Evolutionary conservation across 1,140 invertebrate genomes (phyloP).

Genomic region (Eueides isabella): DNA sequence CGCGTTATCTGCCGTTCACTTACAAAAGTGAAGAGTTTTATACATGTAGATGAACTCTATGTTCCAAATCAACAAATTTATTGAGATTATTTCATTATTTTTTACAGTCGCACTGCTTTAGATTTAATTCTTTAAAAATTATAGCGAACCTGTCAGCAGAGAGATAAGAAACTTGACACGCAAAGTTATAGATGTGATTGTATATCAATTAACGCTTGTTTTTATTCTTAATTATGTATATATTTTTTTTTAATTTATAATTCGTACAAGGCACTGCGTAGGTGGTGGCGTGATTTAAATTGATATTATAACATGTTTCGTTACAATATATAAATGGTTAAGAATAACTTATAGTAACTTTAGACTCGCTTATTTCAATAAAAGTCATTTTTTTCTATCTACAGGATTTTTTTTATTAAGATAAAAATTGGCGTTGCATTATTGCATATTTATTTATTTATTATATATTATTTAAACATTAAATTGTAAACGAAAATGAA

Average conservation of each 20-base stretch:
- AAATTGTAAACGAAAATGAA: too few relatives aligned
- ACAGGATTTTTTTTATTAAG: too few relatives aligned
- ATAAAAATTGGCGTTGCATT: too few relatives aligned
- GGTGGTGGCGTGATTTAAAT: not conserved
- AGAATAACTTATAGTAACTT: too few relatives aligned
- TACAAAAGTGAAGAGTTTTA: too few relatives aligned
- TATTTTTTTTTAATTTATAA: not conserved
- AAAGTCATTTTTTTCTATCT: too few relatives aligned
- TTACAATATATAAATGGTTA: not conserved
- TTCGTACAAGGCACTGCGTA: not conserved
- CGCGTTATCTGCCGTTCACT: too few relatives aligned
- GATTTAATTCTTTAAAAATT: not conserved
- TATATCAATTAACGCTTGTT: slow-evolving; percentile 3
- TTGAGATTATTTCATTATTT: not conserved
- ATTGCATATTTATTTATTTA: too few relatives aligned
- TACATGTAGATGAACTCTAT: too few relatives aligned
- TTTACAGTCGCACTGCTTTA: not conserved
- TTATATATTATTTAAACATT: too few relatives aligned
- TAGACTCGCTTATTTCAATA: too few relatives aligned
- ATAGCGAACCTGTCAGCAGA: not conserved
- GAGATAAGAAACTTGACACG: not conserved
- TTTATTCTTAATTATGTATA: slow-evolving; percentile 1
- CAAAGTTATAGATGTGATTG: slow-evolving; percentile 1
- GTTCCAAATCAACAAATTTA: not conserved
- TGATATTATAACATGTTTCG: not conserved